Evolutionary conservation across 2,888 invertebrate genomes (phyloP), one percentile per base, ranked within the genome.

Genomic region (Endotricha flammealis): DNA sequence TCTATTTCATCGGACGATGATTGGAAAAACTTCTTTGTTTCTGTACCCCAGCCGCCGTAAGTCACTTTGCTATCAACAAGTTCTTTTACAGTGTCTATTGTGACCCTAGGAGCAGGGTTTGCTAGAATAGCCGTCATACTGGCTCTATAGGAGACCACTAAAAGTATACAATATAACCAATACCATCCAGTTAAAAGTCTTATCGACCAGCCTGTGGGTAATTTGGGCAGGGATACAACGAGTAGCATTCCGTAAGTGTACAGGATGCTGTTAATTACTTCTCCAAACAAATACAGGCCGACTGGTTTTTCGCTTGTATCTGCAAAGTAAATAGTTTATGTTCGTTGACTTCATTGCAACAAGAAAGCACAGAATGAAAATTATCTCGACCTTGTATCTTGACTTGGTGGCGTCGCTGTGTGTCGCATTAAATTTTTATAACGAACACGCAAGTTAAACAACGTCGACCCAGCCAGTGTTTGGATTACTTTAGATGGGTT

Each of bases 71-170:
- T 93, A 31, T 88, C 88, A 0, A 90, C 89, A 0, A 95, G 67
- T 54, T 94, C 90, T 50, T 90, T 77, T 20, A 95, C 60, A 0
- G 93, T 93, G 57, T 95, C 93, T 23, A 95, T 94, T 0, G 93
- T 94, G 5, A 95, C 90, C 51, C 95, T 90, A 7, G 92, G 91
- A 0, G 91, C 88, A 13, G 95, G 95, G 67, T 92, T 92, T 0
- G 95, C 93, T 29, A 95, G 77, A 34, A 94, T 93, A 0, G 95
- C 95, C 0, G 95, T 95, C 90, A 95, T 92, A 53, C 94, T 95
- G 0, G 95, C 95, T 57, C 92, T 81, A 64, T 96, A 96, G 0
- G 93, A 90, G 0, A 94, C 93, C 0, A 93, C 92, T 3, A 95
- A 88, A 2, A 95, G 81, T 42, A 95, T 90, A 57, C 93, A 93